phyloP scores from a whole-genome alignment of 1,140 invertebrate species.

The Pentalonia nigronervosa region DNA sequence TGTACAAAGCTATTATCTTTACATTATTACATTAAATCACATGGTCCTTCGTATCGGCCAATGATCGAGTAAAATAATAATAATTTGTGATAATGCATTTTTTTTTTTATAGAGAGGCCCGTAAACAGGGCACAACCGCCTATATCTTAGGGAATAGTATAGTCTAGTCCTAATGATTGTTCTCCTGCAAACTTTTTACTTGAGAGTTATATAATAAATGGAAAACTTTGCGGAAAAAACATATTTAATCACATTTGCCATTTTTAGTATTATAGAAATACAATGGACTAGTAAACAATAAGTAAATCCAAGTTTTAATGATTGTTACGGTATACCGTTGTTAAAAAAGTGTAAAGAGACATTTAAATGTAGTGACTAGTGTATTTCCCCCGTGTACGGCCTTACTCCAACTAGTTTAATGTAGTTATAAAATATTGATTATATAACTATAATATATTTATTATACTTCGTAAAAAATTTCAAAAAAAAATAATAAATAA shows the following conservation, averaged over 20 bases:
- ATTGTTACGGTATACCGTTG: too few species aligned
- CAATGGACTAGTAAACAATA: too few species aligned
- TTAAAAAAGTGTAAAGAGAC: too few species aligned
- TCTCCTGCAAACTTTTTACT: too few species aligned
- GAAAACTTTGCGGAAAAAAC: neutral
- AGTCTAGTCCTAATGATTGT: neutral
- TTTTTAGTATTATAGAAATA: neutral
- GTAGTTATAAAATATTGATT: too few species aligned
- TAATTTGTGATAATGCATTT: neutral
- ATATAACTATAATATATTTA: too few species aligned
- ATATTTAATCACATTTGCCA: neutral
- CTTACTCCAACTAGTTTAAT: too few species aligned
- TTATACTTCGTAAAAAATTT: too few species aligned
- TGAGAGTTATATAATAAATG: neutral
- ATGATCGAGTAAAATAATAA: conserved; percentile 26
- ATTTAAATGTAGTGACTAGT: too few species aligned
- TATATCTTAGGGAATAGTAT: neutral
- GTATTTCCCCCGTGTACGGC: too few species aligned
- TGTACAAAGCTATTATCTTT: conserved; percentile 8
- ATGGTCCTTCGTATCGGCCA: neutral
- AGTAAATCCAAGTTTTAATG: too few species aligned
- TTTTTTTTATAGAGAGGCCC: neutral
- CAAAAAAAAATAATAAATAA: too few species aligned
- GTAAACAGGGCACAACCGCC: neutral
- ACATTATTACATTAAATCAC: conserved; percentile 29